A percentile compares a stretch with the other conserved stretches of the same genome.
phyloP scores from a whole-genome alignment of 2,113 vertebrate species.

The Oncorhynchus tshawytscha region DNA sequence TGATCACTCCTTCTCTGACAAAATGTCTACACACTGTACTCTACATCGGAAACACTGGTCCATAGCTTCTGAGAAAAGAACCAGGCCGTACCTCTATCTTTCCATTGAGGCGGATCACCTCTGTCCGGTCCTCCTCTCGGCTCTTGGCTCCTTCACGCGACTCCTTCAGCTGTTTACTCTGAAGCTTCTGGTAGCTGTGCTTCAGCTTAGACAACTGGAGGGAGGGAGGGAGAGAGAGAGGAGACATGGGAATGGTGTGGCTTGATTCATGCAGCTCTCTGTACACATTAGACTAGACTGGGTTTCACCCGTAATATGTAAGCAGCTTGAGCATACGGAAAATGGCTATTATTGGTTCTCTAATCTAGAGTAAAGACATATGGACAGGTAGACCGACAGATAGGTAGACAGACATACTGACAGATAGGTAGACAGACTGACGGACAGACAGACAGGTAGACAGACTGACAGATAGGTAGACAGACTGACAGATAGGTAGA shows the following conservation, averaged over 20 bases:
- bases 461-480: too few relatives aligned
- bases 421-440: too few relatives aligned
- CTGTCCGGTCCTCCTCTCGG: slow-evolving; percentile 70
- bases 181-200: slow-evolving; percentile 90
- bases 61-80: not conserved
- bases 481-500: too few relatives aligned
- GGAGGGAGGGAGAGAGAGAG: not conserved
- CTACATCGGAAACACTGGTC: not conserved
- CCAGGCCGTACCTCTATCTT: slow-evolving; percentile 78
- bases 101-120: slow-evolving; percentile 74
- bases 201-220: slow-evolving; percentile 84
- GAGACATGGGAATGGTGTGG: too few relatives aligned
- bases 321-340: too few relatives aligned
- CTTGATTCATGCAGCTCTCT: too few relatives aligned
- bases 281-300: too few relatives aligned
- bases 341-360: too few relatives aligned
- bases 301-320: too few relatives aligned
- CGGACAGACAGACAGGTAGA: too few relatives aligned
- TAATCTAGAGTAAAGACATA: not conserved
- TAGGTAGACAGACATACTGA: too few relatives aligned
- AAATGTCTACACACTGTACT: not conserved
- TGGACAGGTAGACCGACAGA: not conserved
- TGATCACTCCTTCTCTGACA: not conserved
- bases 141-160: slow-evolving; percentile 64
- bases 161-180: slow-evolving; percentile 81